phyloP scores from a whole-genome alignment of 1,140 invertebrate species.

The Acromyrmex echinatior region DNA sequence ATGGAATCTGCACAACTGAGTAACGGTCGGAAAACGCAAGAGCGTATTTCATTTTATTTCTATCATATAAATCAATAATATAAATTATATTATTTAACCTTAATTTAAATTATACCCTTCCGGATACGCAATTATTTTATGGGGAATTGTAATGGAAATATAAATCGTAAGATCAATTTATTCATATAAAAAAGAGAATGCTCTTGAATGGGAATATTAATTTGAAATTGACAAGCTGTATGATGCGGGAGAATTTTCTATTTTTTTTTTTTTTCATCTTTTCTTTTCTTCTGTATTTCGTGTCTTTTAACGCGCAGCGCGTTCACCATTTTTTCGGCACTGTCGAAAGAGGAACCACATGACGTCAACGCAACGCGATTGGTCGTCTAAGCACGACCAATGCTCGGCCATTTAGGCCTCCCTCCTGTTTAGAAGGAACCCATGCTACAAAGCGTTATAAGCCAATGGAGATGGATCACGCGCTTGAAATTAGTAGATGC shows the following conservation, averaged over 20 bases:
- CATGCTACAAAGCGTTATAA: conserved; percentile 70
- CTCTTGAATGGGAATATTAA: not conserved
- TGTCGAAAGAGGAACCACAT: conserved; percentile 28
- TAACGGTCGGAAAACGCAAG: conserved; percentile 55
- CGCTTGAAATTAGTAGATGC: not conserved
- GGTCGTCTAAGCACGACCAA: conserved; percentile 83
- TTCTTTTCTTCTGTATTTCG: not conserved
- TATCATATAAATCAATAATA: conserved; percentile 36
- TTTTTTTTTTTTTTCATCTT: not conserved
- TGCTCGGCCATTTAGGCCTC: conserved; percentile 82
- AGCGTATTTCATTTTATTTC: conserved; percentile 51
- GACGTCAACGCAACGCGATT: conserved; percentile 70
- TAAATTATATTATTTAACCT: conserved; percentile 56
- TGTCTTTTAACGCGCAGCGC: not conserved
- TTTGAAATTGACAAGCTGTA: not conserved
- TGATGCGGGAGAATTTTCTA: not conserved
- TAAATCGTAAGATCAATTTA: conserved; percentile 23
- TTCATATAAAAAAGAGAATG: not conserved
- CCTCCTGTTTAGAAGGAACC: conserved; percentile 85
- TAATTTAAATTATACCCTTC: conserved; percentile 34
- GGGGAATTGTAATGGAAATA: conserved; percentile 15
- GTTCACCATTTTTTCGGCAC: conserved; percentile 47
- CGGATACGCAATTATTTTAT: conserved; percentile 33
- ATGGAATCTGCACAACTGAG: conserved; percentile 45
- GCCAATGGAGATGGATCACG: not conserved